These are phyloP conservation scores for Bradynema listronoti DNA, from an alignment of 1,140 invertebrate genomes.

Conservation along the genomic window DNA sequence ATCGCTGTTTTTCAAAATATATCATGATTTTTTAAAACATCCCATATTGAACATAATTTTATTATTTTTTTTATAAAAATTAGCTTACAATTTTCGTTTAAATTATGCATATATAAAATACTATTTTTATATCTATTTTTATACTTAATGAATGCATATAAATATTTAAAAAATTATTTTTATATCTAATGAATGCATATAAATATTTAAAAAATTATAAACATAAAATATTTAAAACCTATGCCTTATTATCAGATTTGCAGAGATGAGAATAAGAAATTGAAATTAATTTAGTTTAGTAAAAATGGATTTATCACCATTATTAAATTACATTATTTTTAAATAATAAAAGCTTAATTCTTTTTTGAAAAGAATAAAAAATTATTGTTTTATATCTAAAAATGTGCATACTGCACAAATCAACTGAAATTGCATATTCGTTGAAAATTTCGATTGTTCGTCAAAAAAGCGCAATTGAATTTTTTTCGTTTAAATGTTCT, in stretches of 20 bases:
- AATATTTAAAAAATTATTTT: not conserved
- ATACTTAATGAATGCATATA: not conserved
- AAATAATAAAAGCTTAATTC: not conserved
- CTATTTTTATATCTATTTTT: not conserved
- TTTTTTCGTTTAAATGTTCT: not conserved
- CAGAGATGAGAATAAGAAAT: not conserved
- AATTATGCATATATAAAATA: too few relatives aligned
- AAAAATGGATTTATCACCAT: not conserved
- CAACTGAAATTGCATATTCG: not conserved
- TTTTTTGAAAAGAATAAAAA: not conserved
- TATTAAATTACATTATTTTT: not conserved
- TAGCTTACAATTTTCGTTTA: too few relatives aligned
- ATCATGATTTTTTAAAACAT: too few relatives aligned
- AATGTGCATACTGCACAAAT: not conserved
- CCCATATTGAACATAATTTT: too few relatives aligned
- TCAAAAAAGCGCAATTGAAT: not conserved
- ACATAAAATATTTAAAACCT: not conserved
- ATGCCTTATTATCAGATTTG: not conserved
- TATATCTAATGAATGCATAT: not conserved
- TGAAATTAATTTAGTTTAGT: not conserved
- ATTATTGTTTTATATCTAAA: not conserved
- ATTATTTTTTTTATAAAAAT: conserved; percentile 1
- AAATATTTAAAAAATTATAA: not conserved
- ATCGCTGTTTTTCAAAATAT: too few relatives aligned
- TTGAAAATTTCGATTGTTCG: not conserved